These are phyloP conservation scores for Arion vulgaris DNA, from an alignment of 1,140 invertebrate species.

Conservation along the genomic window DNA sequence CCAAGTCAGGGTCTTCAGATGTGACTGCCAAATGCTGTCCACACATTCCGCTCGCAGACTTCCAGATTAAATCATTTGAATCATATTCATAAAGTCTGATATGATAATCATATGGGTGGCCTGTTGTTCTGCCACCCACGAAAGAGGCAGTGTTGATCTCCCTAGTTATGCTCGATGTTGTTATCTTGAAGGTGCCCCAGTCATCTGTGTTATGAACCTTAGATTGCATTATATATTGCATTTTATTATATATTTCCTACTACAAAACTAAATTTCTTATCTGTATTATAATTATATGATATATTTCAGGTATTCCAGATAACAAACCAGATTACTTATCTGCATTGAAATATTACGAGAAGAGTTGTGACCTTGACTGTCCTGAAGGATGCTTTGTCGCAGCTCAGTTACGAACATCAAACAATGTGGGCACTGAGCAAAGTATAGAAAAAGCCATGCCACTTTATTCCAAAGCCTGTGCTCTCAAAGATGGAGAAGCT, in stretches of 20 bases:
- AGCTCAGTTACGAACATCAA: neutral
- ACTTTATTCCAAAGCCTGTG: conserved; percentile 12
- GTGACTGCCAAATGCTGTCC: no score
- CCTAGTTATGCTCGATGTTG: no score
- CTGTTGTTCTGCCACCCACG: no score
- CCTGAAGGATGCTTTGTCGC: conserved; percentile 10
- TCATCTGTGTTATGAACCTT: neutral
- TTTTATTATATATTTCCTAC: no score
- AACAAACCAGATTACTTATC: conserved; percentile 17
- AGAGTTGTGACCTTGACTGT: conserved; percentile 6
- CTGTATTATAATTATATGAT: neutral
- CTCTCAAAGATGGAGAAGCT: conserved; percentile 18
- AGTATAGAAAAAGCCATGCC: conserved; percentile 12
- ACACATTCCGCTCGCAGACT: no score
- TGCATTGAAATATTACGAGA: conserved; percentile 34
- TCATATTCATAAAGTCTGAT: no score
- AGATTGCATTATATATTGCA: neutral
- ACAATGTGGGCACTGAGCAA: neutral
- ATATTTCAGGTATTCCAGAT: conserved; percentile 11
- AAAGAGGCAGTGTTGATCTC: no score
- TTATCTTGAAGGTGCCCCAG: no score
- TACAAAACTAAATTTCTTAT: neutral
- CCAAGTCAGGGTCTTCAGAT: no score
- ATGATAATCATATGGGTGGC: no score
- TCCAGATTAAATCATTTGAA: no score